Conservation (phyloP, 1,140 invertebrate species). For the Doryteuthis pealeii region DNA sequence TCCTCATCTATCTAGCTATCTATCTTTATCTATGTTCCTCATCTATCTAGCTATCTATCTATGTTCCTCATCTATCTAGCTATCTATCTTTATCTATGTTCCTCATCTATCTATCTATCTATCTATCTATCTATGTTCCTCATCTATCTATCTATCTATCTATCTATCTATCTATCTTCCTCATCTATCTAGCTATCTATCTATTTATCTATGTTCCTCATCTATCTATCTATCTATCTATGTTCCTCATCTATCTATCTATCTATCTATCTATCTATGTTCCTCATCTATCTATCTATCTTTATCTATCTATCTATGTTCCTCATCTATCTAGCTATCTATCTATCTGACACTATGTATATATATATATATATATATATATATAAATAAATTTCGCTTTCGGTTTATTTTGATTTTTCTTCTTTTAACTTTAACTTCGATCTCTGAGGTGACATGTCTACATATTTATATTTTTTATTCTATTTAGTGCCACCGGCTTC, state of each 20-base stretch:
- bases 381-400: background rate
- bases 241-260: background rate
- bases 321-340: background rate
- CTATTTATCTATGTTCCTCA: background rate
- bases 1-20: no score
- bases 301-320: background rate
- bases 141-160: background rate
- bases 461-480: no score
- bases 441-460: no score
- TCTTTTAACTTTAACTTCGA: no score
- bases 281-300: background rate
- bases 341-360: background rate
- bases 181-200: background rate
- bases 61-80: no score
- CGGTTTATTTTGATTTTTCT: no score
- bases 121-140: no score
- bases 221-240: background rate
- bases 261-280: background rate
- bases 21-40: no score
- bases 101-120: background rate
- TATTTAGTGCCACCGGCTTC: no score
- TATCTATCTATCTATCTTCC: background rate
- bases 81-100: no score
- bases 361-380: background rate
- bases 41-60: no score